Evolutionary conservation across 2,113 vertebrate species (phyloP).

Genomic region (Aspidoscelis tigris): DNA sequence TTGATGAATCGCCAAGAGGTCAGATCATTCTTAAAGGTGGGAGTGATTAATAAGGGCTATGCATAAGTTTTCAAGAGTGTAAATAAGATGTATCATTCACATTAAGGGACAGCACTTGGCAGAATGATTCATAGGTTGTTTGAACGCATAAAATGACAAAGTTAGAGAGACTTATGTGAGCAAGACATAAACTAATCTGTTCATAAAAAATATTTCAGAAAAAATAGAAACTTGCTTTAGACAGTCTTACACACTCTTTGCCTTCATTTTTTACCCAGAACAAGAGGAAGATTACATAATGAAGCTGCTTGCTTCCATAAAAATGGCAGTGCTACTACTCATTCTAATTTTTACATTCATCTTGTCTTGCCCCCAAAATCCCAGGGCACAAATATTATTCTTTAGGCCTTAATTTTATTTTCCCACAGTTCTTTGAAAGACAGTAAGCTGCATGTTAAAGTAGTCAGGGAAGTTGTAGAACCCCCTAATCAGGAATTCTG

Average conservation of each 20-base stretch:
- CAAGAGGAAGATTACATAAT: too few species aligned
- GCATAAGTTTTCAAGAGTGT: constrained; percentile 82
- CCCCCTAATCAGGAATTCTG: too few species aligned
- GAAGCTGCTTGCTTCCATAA: too few species aligned
- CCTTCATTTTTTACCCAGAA: too few species aligned
- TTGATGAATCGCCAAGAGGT: constrained; percentile 84
- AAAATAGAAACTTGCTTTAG: constrained; percentile 24
- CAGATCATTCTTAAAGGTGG: constrained; percentile 88
- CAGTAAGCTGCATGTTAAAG: too few species aligned
- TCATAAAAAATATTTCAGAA: constrained; percentile 3
- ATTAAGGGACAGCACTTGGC: constrained; percentile 78
- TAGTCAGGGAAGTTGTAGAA: too few species aligned
- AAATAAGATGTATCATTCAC: constrained; percentile 94
- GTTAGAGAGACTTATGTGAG: constrained; percentile 70
- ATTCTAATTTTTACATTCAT: too few species aligned
- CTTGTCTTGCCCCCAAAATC: too few species aligned
- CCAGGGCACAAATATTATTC: too few species aligned
- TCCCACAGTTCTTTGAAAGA: too few species aligned
- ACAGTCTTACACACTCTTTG: background rate
- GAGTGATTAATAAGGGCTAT: constrained; percentile 89
- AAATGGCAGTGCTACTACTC: too few species aligned
- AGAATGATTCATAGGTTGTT: constrained; percentile 85
- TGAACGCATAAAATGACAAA: constrained; percentile 85
- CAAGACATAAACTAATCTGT: constrained; percentile 58
- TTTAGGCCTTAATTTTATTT: too few species aligned